Percentiles rank a stretch among this genome's conserved stretches.
Conservation (phyloP, 2,113 vertebrate species). For the Cygnus buccinator region DNA sequence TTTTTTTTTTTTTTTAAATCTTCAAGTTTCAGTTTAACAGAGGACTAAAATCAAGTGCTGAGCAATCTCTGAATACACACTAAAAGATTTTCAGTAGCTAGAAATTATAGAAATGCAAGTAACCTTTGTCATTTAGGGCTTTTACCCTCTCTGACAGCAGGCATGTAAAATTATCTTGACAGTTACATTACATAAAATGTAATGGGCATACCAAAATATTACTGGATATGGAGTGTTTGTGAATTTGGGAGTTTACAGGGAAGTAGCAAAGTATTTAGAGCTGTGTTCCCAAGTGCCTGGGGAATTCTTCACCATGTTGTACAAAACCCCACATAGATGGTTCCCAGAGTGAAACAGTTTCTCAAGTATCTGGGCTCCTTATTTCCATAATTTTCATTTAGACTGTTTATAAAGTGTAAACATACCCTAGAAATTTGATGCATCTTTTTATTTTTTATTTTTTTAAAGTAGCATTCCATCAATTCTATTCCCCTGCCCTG, state of each 20-base stretch:
- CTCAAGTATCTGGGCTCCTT: not conserved
- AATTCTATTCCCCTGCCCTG: not conserved
- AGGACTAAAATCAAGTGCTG: not conserved
- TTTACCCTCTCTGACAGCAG: not conserved
- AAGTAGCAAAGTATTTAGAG: not conserved
- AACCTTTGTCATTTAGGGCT: not conserved
- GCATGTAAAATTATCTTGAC: not conserved
- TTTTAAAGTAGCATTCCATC: conserved; percentile 13
- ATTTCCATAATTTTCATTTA: conserved; percentile 14
- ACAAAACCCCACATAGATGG: not conserved
- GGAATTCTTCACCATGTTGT: not conserved
- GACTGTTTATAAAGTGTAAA: conserved; percentile 8
- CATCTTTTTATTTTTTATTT: not conserved
- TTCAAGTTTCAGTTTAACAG: not conserved
- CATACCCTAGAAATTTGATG: not conserved
- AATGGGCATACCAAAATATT: not conserved
- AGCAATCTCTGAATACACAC: not conserved
- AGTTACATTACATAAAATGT: not conserved
- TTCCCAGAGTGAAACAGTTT: not conserved
- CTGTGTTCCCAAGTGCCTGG: not conserved
- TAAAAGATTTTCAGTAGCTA: not conserved
- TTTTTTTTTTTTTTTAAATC: not conserved
- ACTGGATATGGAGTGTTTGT: not conserved
- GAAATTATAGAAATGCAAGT: not conserved
- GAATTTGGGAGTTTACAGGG: not conserved